Conservation (phyloP, 2,797 vertebrate species). For the Diplodus sargus region DNA sequence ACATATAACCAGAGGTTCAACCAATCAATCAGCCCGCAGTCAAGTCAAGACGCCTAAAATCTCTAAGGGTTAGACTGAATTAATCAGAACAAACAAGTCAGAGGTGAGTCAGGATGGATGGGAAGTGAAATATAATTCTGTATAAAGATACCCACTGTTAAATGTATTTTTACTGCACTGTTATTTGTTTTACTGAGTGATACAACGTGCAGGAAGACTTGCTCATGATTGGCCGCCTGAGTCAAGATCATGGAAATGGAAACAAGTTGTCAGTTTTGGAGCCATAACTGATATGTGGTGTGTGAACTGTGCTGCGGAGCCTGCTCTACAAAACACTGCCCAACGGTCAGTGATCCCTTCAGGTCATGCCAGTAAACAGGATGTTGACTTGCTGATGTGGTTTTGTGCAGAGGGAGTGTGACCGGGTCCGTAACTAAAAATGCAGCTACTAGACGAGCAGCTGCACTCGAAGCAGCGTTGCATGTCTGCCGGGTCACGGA, state of each 20-base stretch:
- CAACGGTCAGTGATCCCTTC: constrained; percentile 68
- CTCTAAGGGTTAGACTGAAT: constrained; percentile 6
- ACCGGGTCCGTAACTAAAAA: constrained; percentile 60
- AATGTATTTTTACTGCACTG: neutral
- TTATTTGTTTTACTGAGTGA: neutral
- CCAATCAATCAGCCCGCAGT: constrained; percentile 6
- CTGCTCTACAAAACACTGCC: constrained; percentile 54
- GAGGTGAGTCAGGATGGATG: neutral
- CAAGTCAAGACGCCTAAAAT: neutral
- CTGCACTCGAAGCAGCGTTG: constrained; percentile 40
- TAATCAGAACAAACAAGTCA: constrained; percentile 6
- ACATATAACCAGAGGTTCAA: constrained; percentile 17
- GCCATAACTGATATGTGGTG: constrained; percentile 28
- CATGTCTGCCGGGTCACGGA: constrained; percentile 57
- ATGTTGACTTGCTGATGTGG: constrained; percentile 72
- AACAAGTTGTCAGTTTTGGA: constrained; percentile 55
- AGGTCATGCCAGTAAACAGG: constrained; percentile 70
- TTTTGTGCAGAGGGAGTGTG: constrained; percentile 61
- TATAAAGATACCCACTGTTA: neutral
- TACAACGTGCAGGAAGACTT: neutral
- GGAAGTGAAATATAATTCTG: neutral
- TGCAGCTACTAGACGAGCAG: constrained; percentile 47
- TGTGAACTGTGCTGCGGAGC: constrained; percentile 49
- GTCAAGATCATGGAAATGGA: constrained; percentile 42
- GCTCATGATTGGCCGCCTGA: constrained; percentile 7